phyloP scores from a whole-genome alignment of 2,888 invertebrate species.

The Crossocerus cetratus region DNA sequence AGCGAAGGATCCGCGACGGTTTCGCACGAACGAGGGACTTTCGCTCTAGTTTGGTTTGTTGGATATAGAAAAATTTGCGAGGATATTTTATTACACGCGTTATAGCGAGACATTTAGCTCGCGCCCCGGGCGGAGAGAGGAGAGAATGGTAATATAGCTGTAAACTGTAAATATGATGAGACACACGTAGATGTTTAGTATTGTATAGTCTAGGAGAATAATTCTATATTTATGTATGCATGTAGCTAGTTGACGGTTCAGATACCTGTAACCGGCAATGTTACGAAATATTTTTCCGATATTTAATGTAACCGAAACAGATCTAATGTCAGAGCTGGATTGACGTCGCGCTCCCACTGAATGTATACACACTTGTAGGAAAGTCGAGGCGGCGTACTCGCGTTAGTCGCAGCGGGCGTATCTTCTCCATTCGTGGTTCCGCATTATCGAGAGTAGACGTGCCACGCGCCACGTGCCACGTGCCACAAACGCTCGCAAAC shows the following conservation, averaged over 20 bases:
- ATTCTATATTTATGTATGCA: slow-evolving; percentile 55
- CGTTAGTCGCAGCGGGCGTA: slow-evolving; percentile 12
- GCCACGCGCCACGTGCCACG: too few species aligned
- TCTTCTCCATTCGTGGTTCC: slow-evolving; percentile 9
- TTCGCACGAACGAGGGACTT: too few species aligned
- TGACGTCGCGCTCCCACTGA: slow-evolving; percentile 18
- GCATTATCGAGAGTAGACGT: not conserved
- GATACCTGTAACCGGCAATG: slow-evolving; percentile 35
- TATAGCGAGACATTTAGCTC: slow-evolving; percentile 38
- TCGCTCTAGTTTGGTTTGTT: too few species aligned
- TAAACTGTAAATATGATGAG: slow-evolving; percentile 68
- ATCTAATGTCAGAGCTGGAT: slow-evolving; percentile 8
- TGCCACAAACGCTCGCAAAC: too few species aligned
- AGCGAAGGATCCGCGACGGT: not conserved
- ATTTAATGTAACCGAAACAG: slow-evolving; percentile 33
- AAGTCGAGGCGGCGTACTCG: slow-evolving; percentile 8
- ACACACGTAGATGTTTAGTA: slow-evolving; percentile 33
- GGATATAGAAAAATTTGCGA: slow-evolving; percentile 20
- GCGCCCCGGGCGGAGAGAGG: slow-evolving; percentile 10
- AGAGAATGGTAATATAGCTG: slow-evolving; percentile 64
- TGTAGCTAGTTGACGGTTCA: slow-evolving; percentile 49
- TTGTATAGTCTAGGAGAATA: slow-evolving; percentile 42
- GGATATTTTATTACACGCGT: slow-evolving; percentile 27
- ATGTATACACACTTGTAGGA: slow-evolving; percentile 25
- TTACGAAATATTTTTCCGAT: slow-evolving; percentile 47